These are phyloP conservation scores for Lomographa bimaculata DNA, from an alignment of 2,888 invertebrate species.

Conservation along the genomic window DNA sequence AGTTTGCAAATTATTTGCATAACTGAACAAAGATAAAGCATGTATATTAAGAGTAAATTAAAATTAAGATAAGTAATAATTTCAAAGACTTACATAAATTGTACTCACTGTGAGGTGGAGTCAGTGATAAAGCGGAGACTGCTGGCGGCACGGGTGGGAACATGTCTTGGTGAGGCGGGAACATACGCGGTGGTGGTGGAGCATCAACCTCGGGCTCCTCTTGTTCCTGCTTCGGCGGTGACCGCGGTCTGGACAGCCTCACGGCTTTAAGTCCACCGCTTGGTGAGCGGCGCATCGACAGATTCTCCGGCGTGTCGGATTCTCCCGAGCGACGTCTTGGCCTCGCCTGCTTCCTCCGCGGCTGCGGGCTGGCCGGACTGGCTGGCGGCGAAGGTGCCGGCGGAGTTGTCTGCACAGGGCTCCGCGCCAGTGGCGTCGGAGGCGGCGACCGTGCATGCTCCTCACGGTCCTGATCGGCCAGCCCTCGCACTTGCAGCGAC, in stretches of 20 bases:
- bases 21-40: no score
- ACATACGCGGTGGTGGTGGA: slow-evolving; percentile 82
- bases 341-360: slow-evolving; percentile 92
- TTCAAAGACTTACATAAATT: slow-evolving; percentile 24
- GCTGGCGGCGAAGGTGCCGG: slow-evolving; percentile 75
- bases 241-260: slow-evolving; percentile 65
- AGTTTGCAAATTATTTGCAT: no score
- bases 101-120: slow-evolving; percentile 92
- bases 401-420: slow-evolving; percentile 71
- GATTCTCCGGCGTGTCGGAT: slow-evolving; percentile 82
- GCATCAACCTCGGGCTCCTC: slow-evolving; percentile 75
- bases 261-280: slow-evolving; percentile 69
- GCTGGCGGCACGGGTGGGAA: slow-evolving; percentile 88
- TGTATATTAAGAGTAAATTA: no score
- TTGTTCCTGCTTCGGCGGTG: slow-evolving; percentile 68
- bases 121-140: slow-evolving; percentile 89
- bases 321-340: slow-evolving; percentile 94
- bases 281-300: slow-evolving; percentile 84
- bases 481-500: slow-evolving; percentile 91
- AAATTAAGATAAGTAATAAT: slow-evolving; percentile 4
- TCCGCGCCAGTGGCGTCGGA: slow-evolving; percentile 65
- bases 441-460: slow-evolving; percentile 68
- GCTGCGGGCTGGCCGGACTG: slow-evolving; percentile 90
- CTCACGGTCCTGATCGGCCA: slow-evolving; percentile 86
- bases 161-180: slow-evolving; percentile 84